These are phyloP conservation scores for Caenorhabditis virilis DNA, from an alignment of 2,888 invertebrate species.

Conservation along the genomic window DNA sequence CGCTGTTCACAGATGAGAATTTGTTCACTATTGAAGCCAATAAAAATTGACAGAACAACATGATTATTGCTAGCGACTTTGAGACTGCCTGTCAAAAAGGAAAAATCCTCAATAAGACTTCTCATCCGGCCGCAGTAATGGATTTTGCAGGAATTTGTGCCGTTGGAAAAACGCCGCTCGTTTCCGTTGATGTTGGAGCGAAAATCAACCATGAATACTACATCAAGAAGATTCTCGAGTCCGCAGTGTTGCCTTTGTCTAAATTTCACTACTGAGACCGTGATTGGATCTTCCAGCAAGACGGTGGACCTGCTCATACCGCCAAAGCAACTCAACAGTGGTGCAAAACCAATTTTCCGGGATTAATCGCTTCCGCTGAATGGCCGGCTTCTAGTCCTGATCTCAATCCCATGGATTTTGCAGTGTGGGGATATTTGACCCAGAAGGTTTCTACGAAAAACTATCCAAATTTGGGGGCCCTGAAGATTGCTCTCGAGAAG, in stretches of 20 bases:
- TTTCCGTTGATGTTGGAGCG: conserved; percentile 16
- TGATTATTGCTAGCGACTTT: conserved; percentile 3
- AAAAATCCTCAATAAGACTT: conserved; percentile 4
- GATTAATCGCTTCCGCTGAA: neutral
- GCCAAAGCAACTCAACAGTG: conserved; percentile 18
- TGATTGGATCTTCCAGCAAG: conserved; percentile 13
- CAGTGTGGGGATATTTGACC: conserved; percentile 2
- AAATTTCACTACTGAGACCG: conserved; percentile 5
- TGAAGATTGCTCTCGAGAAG: neutral
- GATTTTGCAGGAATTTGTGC: conserved; percentile 17
- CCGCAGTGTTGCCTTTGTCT: conserved; percentile 10
- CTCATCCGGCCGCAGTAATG: conserved; percentile 22
- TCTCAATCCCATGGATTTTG: conserved; percentile 4
- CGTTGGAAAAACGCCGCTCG: conserved; percentile 19
- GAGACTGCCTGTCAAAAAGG: conserved; percentile 6
- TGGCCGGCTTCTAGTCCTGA: conserved; percentile 1
- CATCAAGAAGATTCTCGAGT: conserved; percentile 16
- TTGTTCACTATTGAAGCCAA: conserved; percentile 13
- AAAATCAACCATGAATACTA: conserved; percentile 25
- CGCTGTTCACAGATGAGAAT: conserved; percentile 16
- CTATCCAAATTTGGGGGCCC: conserved; percentile 1
- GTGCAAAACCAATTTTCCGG: conserved; percentile 4
- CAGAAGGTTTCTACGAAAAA: neutral
- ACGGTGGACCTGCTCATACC: conserved; percentile 12
- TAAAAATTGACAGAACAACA: conserved; percentile 15